Evolutionary conservation across 1,140 invertebrate species (phyloP).

Genomic region (Drosophila azteca): DNA sequence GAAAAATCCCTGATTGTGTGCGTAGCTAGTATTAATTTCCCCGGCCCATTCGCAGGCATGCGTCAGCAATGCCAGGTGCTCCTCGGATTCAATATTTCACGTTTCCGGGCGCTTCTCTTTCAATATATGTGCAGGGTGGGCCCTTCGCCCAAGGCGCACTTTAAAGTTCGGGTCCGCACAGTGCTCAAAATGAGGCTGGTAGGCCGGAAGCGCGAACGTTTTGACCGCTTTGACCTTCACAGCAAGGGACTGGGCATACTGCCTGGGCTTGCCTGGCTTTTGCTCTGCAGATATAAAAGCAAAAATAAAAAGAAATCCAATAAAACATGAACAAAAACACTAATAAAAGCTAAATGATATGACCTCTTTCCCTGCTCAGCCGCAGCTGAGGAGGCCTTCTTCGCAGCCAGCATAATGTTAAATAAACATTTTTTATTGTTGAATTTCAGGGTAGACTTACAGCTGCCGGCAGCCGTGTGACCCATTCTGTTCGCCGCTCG

Average conservation of each 20-base stretch:
- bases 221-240: constrained; percentile 61
- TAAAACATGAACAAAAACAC: constrained; percentile 59
- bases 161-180: too few relatives aligned
- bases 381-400: not conserved
- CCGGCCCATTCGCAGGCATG: too few relatives aligned
- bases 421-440: constrained; percentile 62
- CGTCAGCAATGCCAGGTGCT: too few relatives aligned
- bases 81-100: too few relatives aligned
- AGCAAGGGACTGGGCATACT: constrained; percentile 17
- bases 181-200: not conserved
- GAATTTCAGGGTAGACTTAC: constrained; percentile 51
- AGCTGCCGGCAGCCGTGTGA: constrained; percentile 31
- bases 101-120: too few relatives aligned
- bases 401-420: constrained; percentile 14
- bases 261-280: constrained; percentile 11
- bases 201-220: constrained; percentile 4
- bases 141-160: too few relatives aligned
- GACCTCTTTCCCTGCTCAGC: constrained; percentile 38
- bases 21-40: too few relatives aligned
- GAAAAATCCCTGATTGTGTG: too few relatives aligned
- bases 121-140: too few relatives aligned
- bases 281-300: constrained; percentile 55
- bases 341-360: constrained; percentile 64
- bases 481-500: constrained; percentile 1
- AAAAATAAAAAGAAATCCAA: constrained; percentile 41